Base-by-base conservation (phyloP, 2,113 vertebrate genomes). In the Phyllostomus discolor region DNA sequence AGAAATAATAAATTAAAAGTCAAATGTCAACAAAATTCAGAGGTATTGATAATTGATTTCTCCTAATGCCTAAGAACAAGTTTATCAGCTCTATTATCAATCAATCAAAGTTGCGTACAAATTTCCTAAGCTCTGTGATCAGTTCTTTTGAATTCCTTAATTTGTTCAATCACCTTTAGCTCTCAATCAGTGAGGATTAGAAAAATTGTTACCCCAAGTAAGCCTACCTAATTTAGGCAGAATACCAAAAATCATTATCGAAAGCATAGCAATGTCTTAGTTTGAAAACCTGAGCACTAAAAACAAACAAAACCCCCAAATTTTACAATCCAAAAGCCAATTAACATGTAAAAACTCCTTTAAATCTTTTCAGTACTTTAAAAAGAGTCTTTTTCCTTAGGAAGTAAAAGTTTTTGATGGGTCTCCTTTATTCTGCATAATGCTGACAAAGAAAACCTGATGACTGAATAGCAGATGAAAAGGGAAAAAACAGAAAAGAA, bases 381-480 rank as follows among this genome's bases (percentile, higher is more conserved):
- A 92, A 86, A 84, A n/a, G 17, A 48, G 24, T 73, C 10, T 62
- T 90, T 81, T 19, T 35, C 48, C 19, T 79, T 50, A 41, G 43
- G 72, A 15, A 90, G 50, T 19, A 76, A 38, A 70, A 31, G n/a
- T 81, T 90, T 94, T 19, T 69, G 41, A 83, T 50, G 35, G 16
- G 10, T 93, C 7, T 86, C 80, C 38, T 94, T 90, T 82, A 83
- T n/a, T 57, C n/a, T 79, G 38, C 10, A 86, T 22, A 54, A 93
- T 72, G n/a, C 59, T 66, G 10, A 92, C 50, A 92, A 96, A 82
- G 57, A 35, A 91, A 96, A 93, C 43, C 1, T 93, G 14, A 88
- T 66, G 62, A 88, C 20, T 81, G 43, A 79, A 75, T 9, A 52
- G 4, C 10, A 80, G 50, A 80, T 92, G 26, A 95, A 57, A 86